Conservation (phyloP, 2,797 vertebrate genomes). For the Scolopax rusticola region DNA sequence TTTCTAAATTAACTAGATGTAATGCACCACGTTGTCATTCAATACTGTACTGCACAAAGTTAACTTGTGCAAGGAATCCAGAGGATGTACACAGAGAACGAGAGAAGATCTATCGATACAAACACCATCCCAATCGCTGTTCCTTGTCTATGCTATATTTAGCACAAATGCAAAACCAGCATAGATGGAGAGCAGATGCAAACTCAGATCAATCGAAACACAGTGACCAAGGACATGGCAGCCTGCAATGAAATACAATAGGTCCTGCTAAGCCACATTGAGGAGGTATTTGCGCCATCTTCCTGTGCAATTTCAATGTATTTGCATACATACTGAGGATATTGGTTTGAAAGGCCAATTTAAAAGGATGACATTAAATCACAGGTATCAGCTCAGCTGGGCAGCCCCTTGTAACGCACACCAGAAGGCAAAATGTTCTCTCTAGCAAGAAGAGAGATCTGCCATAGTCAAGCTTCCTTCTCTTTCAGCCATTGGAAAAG, state of each 20-base stretch:
- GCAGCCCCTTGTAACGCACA: background rate
- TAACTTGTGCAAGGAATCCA: background rate
- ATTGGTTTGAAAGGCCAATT: background rate
- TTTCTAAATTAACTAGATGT: background rate
- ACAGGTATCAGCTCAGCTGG: background rate
- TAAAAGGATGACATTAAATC: background rate
- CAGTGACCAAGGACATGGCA: background rate
- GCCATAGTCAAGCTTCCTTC: background rate
- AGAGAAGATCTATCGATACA: background rate
- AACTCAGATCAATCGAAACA: background rate
- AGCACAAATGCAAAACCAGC: constrained; percentile 23
- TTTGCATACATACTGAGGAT: background rate
- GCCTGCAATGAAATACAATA: background rate
- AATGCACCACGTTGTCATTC: background rate
- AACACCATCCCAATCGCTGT: background rate
- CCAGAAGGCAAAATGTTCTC: background rate
- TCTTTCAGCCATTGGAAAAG: background rate
- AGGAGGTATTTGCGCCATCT: background rate
- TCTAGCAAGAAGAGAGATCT: background rate
- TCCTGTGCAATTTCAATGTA: background rate
- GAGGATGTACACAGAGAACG: background rate
- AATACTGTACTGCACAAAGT: background rate
- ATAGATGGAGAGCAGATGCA: constrained; percentile 30
- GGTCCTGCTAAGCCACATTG: background rate
- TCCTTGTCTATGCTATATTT: background rate